Base-by-base conservation (phyloP, 2,888 invertebrate species). In the Parasteatoda lunata region DNA sequence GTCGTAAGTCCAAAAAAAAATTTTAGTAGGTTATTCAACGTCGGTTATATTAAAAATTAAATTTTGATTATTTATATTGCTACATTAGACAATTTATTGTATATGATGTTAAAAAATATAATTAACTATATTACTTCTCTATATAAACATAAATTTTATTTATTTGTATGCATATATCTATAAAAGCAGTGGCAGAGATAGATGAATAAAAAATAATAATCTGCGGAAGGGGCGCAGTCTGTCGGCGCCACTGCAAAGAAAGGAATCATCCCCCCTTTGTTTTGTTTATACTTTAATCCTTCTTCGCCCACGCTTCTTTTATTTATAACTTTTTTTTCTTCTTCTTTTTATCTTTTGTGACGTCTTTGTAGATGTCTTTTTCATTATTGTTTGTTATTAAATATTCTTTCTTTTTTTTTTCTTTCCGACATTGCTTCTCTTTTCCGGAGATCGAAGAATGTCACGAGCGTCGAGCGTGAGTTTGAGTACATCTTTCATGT, bases 301-400 rank as follows among this genome's bases (percentile, higher is more conserved):
- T 8, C 72, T 59, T 59, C 84, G 49, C 85, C 85, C 85, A 86
- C 85, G 85, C 79, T 70, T 75, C 45, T 82, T 75, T 54, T 83
- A 71, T 73, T 77, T 84, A 78, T 78, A 73, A 68, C 73, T 66
- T 78, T 78, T 78, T 30, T 30, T 30, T 30, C 30, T 30, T 30
- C 30, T 30, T 30, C 54, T 72, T 72, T 72, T 54, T 72, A 51
- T 71, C 51, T 84, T 47, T 82, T 82, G 49, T 82, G 71, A 69
- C 75, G 77, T 69, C 68, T 69, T 81, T 54, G 81, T 68, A 54
- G 15, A n/a, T 54, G 15, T 52, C 52, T 76, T 75, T 76, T 64
- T 71, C 70, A 85, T 79, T 85, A 69, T 79, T 76, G 79, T 84
- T 77, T 49, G 54, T 72, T 71, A 51, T 71, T 66, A 72, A 77